phyloP scores from a whole-genome alignment of 92 coral and sea anemone genomes.

The Nematostella vectensis region DNA sequence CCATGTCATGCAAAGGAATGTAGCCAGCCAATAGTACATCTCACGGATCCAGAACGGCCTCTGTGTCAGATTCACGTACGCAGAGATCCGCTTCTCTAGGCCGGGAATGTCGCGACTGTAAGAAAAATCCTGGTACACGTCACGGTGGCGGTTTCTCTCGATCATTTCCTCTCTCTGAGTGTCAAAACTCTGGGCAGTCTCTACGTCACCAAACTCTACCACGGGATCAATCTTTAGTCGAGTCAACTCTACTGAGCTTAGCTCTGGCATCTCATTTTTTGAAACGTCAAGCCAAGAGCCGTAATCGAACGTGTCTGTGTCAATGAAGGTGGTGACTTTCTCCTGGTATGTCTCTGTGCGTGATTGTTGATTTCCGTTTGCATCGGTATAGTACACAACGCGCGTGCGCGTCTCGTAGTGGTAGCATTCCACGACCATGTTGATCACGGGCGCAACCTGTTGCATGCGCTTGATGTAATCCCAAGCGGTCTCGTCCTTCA shows the following conservation, averaged over 20 bases:
- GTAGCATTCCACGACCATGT: conserved; percentile 65
- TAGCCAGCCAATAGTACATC: conserved; percentile 53
- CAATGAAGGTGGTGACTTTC: conserved; percentile 45
- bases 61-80: conserved; percentile 32
- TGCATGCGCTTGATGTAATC: conserved; percentile 51
- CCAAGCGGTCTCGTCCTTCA: conserved; percentile 64
- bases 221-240: conserved; percentile 49
- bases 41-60: conserved; percentile 58
- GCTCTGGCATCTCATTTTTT: conserved; percentile 55
- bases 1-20: conserved; percentile 49
- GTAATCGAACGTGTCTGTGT: conserved; percentile 30
- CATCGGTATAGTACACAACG: conserved; percentile 50
- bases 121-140: conserved; percentile 42
- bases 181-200: conserved; percentile 42
- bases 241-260: conserved; percentile 36
- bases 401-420: conserved; percentile 58
- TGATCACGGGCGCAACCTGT: conserved; percentile 35
- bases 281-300: conserved; percentile 66
- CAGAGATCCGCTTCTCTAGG: conserved; percentile 50
- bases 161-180: conserved; percentile 38
- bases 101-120: conserved; percentile 39
- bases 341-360: conserved; percentile 53
- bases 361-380: conserved; percentile 51
- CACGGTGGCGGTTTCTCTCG: conserved; percentile 46
- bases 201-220: conserved; percentile 58